These are phyloP conservation scores for Euplagia quadripunctaria DNA, from an alignment of 2,888 invertebrate species.

Conservation along the genomic window DNA sequence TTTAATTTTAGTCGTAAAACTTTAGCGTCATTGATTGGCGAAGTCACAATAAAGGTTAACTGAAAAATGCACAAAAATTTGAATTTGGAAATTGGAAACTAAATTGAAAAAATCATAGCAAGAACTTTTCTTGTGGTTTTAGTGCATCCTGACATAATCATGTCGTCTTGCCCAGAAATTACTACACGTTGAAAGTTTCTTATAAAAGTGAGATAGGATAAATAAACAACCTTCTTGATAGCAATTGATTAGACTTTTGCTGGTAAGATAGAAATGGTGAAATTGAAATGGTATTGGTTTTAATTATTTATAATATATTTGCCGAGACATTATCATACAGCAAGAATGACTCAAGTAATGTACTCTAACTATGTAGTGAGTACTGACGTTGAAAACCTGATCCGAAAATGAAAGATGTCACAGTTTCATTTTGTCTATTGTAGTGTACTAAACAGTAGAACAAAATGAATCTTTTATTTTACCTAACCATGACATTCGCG, in stretches of 20 bases:
- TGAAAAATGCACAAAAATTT: neutral
- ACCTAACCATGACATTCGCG: constrained; percentile 6
- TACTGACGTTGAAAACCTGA: too few relatives aligned
- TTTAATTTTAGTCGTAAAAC: neutral
- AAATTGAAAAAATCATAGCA: neutral
- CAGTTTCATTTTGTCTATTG: too few relatives aligned
- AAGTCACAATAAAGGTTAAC: neutral
- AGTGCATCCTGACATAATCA: too few relatives aligned
- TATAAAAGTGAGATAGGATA: too few relatives aligned
- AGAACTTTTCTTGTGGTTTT: neutral
- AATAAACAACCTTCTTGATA: too few relatives aligned
- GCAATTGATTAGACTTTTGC: neutral
- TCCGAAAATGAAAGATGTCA: too few relatives aligned
- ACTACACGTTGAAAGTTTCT: neutral
- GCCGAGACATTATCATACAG: too few relatives aligned
- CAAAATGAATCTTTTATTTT: neutral
- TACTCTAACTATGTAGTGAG: too few relatives aligned
- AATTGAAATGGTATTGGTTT: neutral
- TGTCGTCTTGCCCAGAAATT: neutral
- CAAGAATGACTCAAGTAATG: too few relatives aligned
- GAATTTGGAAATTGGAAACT: neutral
- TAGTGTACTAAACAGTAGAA: neutral
- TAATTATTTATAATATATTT: too few relatives aligned
- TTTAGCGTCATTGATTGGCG: neutral
- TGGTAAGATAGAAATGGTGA: neutral